phyloP scores from a whole-genome alignment of 2,888 invertebrate genomes.

The Furcula furcula region DNA sequence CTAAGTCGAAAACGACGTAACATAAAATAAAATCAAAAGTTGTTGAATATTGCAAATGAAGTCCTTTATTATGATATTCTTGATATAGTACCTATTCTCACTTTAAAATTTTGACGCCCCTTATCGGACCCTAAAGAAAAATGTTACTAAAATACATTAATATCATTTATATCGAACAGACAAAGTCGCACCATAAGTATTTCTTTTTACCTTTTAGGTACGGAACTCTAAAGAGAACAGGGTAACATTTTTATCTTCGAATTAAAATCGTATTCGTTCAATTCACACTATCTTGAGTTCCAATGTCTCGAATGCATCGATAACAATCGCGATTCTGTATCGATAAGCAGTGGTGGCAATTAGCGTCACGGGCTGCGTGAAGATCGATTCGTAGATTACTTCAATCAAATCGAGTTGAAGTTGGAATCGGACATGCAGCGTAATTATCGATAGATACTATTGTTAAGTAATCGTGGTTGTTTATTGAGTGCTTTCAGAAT shows the following conservation, averaged over 20 bases:
- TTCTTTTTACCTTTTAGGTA: too few species aligned
- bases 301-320: conserved; percentile 36
- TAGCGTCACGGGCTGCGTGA: conserved; percentile 62
- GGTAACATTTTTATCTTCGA: conserved; percentile 1
- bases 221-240: conserved; percentile 1
- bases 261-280: conserved; percentile 21
- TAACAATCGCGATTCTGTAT: conserved; percentile 41
- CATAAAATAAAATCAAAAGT: too few species aligned
- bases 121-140: too few species aligned
- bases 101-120: too few species aligned
- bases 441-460: conserved; percentile 34
- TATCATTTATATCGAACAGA: too few species aligned
- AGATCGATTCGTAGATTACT: conserved; percentile 56
- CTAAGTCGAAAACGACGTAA: too few species aligned
- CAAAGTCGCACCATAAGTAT: too few species aligned
- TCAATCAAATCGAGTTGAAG: conserved; percentile 54
- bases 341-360: conserved; percentile 61
- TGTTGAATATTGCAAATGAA: too few species aligned
- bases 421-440: conserved; percentile 38
- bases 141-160: too few species aligned
- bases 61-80: too few species aligned
- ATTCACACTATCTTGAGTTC: conserved; percentile 25
- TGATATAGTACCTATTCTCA: too few species aligned
- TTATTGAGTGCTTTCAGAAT: too few species aligned
- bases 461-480: conserved; percentile 7